Evolutionary conservation across 2,113 vertebrate genomes (phyloP).

Genomic region (Eolophus roseicapilla): DNA sequence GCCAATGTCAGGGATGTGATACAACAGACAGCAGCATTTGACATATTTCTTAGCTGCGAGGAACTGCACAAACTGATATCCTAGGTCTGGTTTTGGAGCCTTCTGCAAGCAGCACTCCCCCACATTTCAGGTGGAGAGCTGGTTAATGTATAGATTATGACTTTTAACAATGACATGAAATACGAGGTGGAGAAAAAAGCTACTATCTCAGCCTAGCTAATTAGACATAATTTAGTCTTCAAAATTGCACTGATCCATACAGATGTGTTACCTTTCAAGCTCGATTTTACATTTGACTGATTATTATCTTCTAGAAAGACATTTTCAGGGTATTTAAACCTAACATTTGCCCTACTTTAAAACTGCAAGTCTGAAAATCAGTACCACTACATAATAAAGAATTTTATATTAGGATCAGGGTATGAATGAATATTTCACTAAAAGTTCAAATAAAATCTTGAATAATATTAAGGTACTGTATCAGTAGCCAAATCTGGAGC

Average conservation of each 20-base stretch:
- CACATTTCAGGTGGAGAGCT: not conserved
- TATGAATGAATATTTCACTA: constrained; percentile 41
- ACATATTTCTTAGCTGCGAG: not conserved
- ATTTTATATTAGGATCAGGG: constrained; percentile 17
- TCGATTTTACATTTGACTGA: constrained; percentile 16
- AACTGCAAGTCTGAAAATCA: not conserved
- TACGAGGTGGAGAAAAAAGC: not conserved
- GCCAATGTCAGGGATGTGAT: not conserved
- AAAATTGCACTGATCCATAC: not conserved
- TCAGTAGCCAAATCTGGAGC: not conserved
- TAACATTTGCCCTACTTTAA: constrained; percentile 26
- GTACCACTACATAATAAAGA: constrained; percentile 17
- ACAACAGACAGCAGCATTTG: not conserved
- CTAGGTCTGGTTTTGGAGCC: not conserved
- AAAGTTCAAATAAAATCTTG: constrained; percentile 36
- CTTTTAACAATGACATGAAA: constrained; percentile 20
- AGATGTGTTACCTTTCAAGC: not conserved
- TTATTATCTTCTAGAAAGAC: not conserved
- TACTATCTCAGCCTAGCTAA: not conserved
- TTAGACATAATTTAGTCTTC: constrained; percentile 26
- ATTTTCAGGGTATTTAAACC: constrained; percentile 8
- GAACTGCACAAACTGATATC: not conserved
- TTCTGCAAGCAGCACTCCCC: not conserved
- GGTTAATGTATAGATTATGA: not conserved
- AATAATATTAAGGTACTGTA: not conserved